These are phyloP conservation scores for Zosterops borbonicus DNA, from an alignment of 2,113 vertebrate genomes.

Conservation along the genomic window DNA sequence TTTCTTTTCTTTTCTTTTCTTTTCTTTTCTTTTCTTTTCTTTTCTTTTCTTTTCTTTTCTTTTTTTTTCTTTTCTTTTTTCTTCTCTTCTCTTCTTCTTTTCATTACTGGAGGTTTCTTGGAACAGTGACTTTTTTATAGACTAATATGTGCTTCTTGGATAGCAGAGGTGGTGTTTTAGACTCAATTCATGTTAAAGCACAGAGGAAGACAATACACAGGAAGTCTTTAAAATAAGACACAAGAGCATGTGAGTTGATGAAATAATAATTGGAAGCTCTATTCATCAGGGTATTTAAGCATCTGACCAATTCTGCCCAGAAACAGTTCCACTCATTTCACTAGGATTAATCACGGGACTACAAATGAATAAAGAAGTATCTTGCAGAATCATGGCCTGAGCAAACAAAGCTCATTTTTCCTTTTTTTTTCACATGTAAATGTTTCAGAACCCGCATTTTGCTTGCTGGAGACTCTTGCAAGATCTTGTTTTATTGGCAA, in stretches of 20 bases:
- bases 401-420: not conserved
- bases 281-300: not conserved
- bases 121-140: not conserved
- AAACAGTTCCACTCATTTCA: not conserved
- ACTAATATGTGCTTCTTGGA: not conserved
- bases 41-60: not conserved
- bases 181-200: not conserved
- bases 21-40: not conserved
- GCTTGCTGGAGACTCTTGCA: not conserved
- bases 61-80: not conserved
- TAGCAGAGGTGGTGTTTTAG: not conserved
- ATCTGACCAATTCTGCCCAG: not conserved
- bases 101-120: not conserved
- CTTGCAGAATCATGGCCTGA: not conserved
- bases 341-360: not conserved
- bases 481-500: conserved; percentile 8
- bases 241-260: not conserved
- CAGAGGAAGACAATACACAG: not conserved
- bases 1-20: not conserved
- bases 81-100: not conserved
- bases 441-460: not conserved
- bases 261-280: conserved; percentile 12
- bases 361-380: not conserved
- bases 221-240: conserved; percentile 29
- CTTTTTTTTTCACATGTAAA: not conserved